phyloP scores from a whole-genome alignment of 2,797 vertebrate genomes.

The Diplodus sargus region DNA sequence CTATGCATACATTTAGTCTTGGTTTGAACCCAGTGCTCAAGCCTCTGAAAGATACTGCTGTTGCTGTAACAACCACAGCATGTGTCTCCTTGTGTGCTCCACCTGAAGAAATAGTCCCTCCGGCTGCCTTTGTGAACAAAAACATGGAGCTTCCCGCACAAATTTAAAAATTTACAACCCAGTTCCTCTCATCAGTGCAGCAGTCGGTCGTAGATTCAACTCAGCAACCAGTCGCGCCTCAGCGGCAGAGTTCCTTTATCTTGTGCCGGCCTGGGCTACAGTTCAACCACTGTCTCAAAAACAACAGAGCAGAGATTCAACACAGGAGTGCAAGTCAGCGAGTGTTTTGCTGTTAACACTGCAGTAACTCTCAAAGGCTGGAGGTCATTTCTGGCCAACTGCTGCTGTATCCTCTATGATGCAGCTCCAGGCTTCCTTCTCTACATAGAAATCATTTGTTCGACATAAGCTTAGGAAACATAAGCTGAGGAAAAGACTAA shows the following conservation, averaged over 20 bases:
- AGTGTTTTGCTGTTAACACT: constrained; percentile 24
- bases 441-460: neutral
- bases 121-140: constrained; percentile 27
- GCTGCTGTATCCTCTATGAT: constrained; percentile 16
- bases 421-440: constrained; percentile 18
- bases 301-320: constrained; percentile 24
- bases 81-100: constrained; percentile 1
- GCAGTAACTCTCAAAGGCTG: constrained; percentile 18
- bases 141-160: constrained; percentile 19
- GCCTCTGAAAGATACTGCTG: constrained; percentile 2
- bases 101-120: constrained; percentile 29
- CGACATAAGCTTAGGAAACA: neutral
- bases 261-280: constrained; percentile 22
- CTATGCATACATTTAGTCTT: neutral
- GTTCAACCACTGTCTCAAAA: constrained; percentile 46
- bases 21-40: constrained; percentile 1
- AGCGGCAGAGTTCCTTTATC: constrained; percentile 44
- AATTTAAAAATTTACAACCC: constrained; percentile 40
- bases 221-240: constrained; percentile 43
- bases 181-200: constrained; percentile 45
- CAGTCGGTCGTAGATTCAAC: constrained; percentile 27
- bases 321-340: constrained; percentile 13
- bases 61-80: constrained; percentile 10
- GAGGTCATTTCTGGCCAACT: constrained; percentile 35
- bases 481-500: neutral